Conservation (phyloP, 2,888 invertebrate species). For the Craniophora ligustri region DNA sequence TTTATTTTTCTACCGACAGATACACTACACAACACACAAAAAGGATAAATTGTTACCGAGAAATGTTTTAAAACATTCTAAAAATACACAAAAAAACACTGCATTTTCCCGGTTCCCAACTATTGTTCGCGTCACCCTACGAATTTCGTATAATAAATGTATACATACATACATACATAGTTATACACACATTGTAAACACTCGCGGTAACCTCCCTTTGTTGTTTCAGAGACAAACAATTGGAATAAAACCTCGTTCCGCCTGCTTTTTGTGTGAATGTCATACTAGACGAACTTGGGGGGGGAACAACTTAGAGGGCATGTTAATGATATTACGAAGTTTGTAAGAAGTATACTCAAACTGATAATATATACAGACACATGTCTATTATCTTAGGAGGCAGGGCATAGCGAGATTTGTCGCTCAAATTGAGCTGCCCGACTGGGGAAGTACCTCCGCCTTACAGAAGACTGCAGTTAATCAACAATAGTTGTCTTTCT, state of each 20-base stretch:
- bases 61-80: background rate
- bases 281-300: constrained; percentile 6
- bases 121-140: constrained; percentile 2
- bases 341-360: no score
- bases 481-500: no score
- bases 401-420: no score
- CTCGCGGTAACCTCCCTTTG: constrained; percentile 28
- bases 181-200: background rate
- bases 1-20: no score
- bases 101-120: background rate
- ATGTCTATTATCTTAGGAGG: no score
- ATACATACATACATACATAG: background rate
- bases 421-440: no score
- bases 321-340: no score
- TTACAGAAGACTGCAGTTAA: no score
- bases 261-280: constrained; percentile 4
- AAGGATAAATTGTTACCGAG: background rate
- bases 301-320: background rate
- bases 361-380: no score
- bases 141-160: constrained; percentile 27
- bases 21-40: background rate
- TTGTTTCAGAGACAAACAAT: constrained; percentile 29
- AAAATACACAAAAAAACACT: background rate
- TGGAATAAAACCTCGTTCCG: constrained; percentile 5
- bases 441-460: no score